Evolutionary conservation across 2,888 invertebrate genomes (phyloP).

Genomic region (Nycteola revayana): DNA sequence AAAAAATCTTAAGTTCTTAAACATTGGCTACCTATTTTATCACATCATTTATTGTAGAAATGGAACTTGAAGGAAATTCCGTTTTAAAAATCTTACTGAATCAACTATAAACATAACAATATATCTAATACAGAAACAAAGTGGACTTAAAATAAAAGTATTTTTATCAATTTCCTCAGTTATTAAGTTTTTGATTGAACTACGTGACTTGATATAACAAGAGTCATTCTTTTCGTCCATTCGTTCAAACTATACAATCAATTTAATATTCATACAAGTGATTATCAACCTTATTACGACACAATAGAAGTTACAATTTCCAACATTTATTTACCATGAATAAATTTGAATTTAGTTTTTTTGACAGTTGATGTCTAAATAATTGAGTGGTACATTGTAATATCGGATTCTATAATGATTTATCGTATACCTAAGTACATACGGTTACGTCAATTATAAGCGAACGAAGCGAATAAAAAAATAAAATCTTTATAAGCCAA

Average conservation of each 20-base stretch:
- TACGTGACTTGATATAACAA: slow-evolving; percentile 36
- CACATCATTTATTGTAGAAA: too few relatives aligned
- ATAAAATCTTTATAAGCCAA: too few relatives aligned
- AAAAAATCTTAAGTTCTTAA: too few relatives aligned
- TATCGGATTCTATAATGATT: slow-evolving; percentile 18
- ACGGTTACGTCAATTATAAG: too few relatives aligned
- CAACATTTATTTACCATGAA: slow-evolving; percentile 1
- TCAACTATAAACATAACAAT: too few relatives aligned
- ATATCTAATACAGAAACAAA: slow-evolving; percentile 19
- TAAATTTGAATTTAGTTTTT: slow-evolving; percentile 14
- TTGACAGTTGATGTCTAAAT: slow-evolving; percentile 35
- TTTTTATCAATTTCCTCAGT: slow-evolving; percentile 31
- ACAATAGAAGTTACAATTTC: slow-evolving; percentile 23
- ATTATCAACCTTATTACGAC: slow-evolving; percentile 16
- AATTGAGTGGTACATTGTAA: slow-evolving; percentile 5
- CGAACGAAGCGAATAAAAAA: too few relatives aligned
- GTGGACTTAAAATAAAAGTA: slow-evolving; percentile 16
- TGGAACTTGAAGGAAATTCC: too few relatives aligned
- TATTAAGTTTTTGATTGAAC: slow-evolving; percentile 32
- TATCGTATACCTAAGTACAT: too few relatives aligned
- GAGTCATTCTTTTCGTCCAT: too few relatives aligned
- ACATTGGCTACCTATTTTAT: too few relatives aligned
- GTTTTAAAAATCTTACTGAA: too few relatives aligned
- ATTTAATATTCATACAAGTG: slow-evolving; percentile 14
- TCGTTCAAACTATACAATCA: slow-evolving; percentile 5